Conservation (phyloP, 1,140 invertebrate genomes). For the Ephestia elutella region DNA sequence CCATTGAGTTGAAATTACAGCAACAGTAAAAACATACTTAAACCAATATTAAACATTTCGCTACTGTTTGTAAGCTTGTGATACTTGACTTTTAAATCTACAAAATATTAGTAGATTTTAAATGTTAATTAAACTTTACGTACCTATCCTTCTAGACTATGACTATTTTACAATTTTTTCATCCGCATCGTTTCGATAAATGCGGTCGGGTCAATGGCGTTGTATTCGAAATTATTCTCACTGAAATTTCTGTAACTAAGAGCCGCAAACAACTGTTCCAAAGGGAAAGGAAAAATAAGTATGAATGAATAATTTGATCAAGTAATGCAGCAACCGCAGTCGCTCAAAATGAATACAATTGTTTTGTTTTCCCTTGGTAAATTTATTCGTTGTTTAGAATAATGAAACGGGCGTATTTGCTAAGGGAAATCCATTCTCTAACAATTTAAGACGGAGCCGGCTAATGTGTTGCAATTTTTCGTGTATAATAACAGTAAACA, state of each 20-base stretch:
- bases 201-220: conserved; percentile 50
- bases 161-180: conserved; percentile 37
- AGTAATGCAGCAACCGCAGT: conserved; percentile 60
- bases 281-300: conserved; percentile 33
- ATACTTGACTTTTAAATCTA: no score
- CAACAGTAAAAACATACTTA: no score
- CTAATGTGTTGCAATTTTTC: conserved; percentile 63
- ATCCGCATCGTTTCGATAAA: conserved; percentile 43
- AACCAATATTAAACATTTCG: no score
- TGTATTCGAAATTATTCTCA: conserved; percentile 39
- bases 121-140: no score
- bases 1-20: no score
- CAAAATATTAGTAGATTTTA: no score
- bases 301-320: conserved; percentile 59
- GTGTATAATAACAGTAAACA: conserved; percentile 51
- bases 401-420: conserved; percentile 65
- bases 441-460: conserved; percentile 58
- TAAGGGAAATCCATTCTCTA: conserved; percentile 61
- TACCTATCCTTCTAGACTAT: not conserved
- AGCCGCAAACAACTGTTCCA: conserved; percentile 22
- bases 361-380: conserved; percentile 67
- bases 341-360: conserved; percentile 68
- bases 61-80: no score
- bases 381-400: conserved; percentile 69
- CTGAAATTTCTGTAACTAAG: conserved; percentile 26